These are phyloP conservation scores for Turdus rufiventris DNA, from an alignment of 2,113 vertebrate genomes.

Conservation along the genomic window DNA sequence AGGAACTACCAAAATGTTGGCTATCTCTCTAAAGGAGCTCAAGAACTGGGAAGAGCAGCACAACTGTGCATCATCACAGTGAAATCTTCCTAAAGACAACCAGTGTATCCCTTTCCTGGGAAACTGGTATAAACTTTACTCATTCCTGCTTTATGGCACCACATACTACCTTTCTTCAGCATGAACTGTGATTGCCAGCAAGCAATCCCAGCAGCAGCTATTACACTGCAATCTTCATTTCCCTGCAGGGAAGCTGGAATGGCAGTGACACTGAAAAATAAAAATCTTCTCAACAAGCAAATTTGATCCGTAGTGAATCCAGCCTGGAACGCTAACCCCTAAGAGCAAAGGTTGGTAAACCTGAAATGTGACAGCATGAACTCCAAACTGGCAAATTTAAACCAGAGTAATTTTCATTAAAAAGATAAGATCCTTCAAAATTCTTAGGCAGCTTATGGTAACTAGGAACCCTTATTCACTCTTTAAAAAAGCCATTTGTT, in stretches of 20 bases:
- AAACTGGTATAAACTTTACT: not conserved
- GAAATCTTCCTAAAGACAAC: not conserved
- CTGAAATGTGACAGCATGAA: not conserved
- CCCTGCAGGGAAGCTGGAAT: not conserved
- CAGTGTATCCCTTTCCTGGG: not conserved
- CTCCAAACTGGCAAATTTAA: not conserved
- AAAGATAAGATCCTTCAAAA: constrained; percentile 66
- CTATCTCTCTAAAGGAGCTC: not conserved
- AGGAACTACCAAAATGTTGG: not conserved
- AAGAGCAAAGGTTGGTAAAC: not conserved
- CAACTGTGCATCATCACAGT: rapidly evolving
- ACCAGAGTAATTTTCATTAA: constrained; percentile 45
- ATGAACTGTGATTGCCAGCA: not conserved
- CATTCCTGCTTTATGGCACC: not conserved
- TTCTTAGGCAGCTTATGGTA: constrained; percentile 53
- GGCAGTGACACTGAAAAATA: not conserved
- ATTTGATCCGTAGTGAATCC: not conserved
- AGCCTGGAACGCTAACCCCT: not conserved
- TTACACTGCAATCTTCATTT: not conserved
- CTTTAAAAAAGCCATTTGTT: constrained; percentile 24
- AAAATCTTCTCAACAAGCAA: not conserved
- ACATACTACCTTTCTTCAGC: not conserved
- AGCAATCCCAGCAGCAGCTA: not conserved
- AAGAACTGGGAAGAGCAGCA: not conserved
- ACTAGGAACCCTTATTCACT: not conserved